Evolutionary conservation across 2,113 vertebrate genomes (phyloP), one percentile per base, ranked within the genome.

Genomic region (Sphyrna mokarran): DNA sequence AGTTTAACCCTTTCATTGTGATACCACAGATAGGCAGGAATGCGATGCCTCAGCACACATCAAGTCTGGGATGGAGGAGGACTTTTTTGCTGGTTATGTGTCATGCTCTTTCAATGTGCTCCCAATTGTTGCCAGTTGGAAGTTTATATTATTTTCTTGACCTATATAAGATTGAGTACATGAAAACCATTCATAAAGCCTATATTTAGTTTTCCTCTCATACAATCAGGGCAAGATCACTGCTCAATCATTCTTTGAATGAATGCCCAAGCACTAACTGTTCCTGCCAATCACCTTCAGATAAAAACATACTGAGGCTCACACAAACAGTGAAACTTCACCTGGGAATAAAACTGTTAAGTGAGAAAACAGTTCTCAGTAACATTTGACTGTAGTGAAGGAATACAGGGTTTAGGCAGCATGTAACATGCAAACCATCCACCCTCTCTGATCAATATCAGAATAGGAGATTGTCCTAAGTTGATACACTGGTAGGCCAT

Each of bases 1-100:
- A 69, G 40, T 48, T 95, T 95, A 95, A 95, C 94, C 68, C 94
- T 95, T 76, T 95, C 68, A 76, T 70, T 72, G 11, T 70, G 69
- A 26, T 26, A 8, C 40, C 72, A 95, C 48, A 72, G 26, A 95
- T 54, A 95, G 69, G 23, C 1, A 23, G 40, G 94, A 54, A 95
- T 69, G 48, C 11, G 70, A 95, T 95, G 69, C 48, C 5, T 72
- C 26, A 29, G 68, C 37, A 72, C 40, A 20, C 14, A 37, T n/a
- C 23, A 70, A 29, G 6, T 48, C 26, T 16, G 40, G 11, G 68
- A 72, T 13, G 33, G 40, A 29, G 33, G 40, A 48, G 40, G 63
- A 20, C 40, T 69, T 23, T 58, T 95, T 95, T 33, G 61, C 87
- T 11, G 13, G 58, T 90, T 61, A n/a, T 11, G 54, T 61, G 26